Conservation (phyloP, 2,113 vertebrate species). For the Platanista minor region DNA sequence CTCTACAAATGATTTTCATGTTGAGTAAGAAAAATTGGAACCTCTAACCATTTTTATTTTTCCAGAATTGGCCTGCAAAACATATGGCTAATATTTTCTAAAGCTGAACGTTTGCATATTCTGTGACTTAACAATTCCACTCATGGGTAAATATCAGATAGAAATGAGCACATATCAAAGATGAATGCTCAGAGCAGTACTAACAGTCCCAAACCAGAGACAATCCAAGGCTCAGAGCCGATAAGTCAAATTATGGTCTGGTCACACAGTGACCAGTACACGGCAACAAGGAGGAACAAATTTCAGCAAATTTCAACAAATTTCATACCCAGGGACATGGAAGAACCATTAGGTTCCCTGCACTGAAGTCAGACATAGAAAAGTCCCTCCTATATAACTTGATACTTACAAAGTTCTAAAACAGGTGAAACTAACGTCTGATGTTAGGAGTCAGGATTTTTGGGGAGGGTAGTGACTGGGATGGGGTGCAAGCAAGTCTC, state of each 20-base stretch:
- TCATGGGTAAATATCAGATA: not conserved
- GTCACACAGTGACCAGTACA: rapidly evolving
- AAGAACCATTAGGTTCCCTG: not conserved
- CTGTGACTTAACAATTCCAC: not conserved
- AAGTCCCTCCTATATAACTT: not conserved
- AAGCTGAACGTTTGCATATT: not conserved
- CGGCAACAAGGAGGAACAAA: not conserved
- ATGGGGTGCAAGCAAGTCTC: no score
- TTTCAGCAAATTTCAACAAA: not conserved
- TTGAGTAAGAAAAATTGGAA: not conserved
- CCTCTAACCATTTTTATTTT: not conserved
- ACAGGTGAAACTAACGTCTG: not conserved
- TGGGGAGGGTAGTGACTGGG: not conserved
- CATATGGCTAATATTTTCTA: constrained; percentile 10
- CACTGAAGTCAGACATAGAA: not conserved
- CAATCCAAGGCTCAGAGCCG: not conserved
- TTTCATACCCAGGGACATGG: rapidly evolving
- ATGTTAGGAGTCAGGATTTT: not conserved
- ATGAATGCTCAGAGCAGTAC: rapidly evolving
- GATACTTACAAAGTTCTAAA: not conserved
- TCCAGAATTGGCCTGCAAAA: not conserved
- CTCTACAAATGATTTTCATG: constrained; percentile 5
- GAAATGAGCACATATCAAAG: not conserved
- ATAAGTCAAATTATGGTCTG: no score
- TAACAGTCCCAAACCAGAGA: not conserved